Base-by-base conservation (phyloP, 2,113 vertebrate genomes). In the Paramisgurnus dabryanus region DNA sequence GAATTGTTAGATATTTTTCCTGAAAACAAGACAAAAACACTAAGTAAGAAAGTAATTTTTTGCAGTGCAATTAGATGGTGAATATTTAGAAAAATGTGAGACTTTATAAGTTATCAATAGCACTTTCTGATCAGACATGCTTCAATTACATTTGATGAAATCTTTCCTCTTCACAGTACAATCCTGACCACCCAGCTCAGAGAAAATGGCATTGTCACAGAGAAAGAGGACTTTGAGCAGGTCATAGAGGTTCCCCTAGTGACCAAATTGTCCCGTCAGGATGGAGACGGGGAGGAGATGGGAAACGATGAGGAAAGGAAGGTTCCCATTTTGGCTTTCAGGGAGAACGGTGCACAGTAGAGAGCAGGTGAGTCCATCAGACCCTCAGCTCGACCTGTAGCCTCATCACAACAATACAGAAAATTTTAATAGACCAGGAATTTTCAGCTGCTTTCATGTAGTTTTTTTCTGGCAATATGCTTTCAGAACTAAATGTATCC, bases 251-350 rank as follows among this genome's bases (percentile, higher is more conserved):
- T 97, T 79, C 95, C 96, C 69, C 47, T 95, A 65, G 94, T 93
- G 85, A 92, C 94, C 82, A 96, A 95, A 87, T 83, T 94, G 86
- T 87, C 94, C 77, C 91, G 88, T 79, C 83, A 89, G 50, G 90
- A 90, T 77, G 91, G 88, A 43, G 85, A 89, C 58, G 93, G 91
- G 78, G 83, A 94, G 88, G 94, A 94, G 83, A 81, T 93, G 87
- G 91, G 88, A 73, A 93, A 87, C 39, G 94, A 95, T 91, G 82
- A 92, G 64, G 93, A 47, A 92, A 94, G 0, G 91, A 92, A 66
- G 91, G 91, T 92, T 88, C 93, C 95, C 86, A 87, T 95, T 76
- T 85, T 97, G 85, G 96, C 96, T 88, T 98, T 99, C 90, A 93
- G 90, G 85, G 96, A 97, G 80, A 95, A 97, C 73, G 95, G 94